Evolutionary conservation across 2,797 vertebrate species (phyloP).

Genomic region (Margarornis squamiger): DNA sequence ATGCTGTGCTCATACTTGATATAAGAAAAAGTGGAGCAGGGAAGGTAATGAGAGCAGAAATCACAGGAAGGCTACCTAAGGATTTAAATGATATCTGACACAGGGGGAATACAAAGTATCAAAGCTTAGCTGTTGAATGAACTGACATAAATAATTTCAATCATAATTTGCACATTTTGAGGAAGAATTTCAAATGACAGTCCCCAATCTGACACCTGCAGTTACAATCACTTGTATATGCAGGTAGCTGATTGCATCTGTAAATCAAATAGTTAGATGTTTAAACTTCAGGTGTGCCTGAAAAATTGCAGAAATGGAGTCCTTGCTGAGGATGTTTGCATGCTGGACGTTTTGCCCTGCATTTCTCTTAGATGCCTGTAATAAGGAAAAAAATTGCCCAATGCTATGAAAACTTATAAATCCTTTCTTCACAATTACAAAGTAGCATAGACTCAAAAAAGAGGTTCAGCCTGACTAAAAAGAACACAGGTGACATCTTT

Average conservation of each 20-base stretch:
- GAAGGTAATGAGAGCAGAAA: neutral
- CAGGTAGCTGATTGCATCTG: constrained; percentile 58
- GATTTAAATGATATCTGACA: neutral
- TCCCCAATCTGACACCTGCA: constrained; percentile 41
- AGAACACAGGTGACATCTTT: accelerated
- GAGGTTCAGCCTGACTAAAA: neutral
- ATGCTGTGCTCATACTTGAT: neutral
- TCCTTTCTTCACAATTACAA: neutral
- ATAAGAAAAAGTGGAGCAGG: neutral
- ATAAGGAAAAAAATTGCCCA: neutral
- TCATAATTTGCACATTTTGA: neutral
- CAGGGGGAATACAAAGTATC: neutral
- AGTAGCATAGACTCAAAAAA: neutral
- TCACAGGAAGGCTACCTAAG: neutral
- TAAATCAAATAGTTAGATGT: constrained; percentile 41
- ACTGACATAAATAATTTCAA: neutral
- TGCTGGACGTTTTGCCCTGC: neutral
- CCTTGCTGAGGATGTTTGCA: neutral
- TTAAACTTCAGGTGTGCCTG: neutral
- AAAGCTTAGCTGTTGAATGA: neutral
- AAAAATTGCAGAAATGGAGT: neutral
- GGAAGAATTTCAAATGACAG: neutral
- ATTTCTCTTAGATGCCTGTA: neutral
- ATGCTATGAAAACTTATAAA: neutral
- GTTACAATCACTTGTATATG: constrained; percentile 40